phyloP scores from a whole-genome alignment of 2,888 invertebrate species.

The Sericinus montela region DNA sequence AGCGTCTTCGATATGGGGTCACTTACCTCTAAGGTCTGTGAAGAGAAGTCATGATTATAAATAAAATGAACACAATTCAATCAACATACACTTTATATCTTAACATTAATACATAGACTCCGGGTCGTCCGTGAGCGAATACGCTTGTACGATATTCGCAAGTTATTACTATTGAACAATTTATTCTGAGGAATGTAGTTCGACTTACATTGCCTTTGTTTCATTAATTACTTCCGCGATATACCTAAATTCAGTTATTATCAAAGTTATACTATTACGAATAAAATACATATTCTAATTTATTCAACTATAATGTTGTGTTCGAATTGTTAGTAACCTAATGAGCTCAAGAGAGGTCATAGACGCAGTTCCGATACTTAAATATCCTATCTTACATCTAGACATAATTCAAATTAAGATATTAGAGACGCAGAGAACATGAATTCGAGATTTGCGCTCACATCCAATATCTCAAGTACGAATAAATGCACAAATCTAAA shows the following conservation, averaged over 20 bases:
- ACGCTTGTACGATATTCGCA: slow-evolving; percentile 11
- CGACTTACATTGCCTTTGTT: slow-evolving; percentile 58
- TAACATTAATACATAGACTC: slow-evolving; percentile 68
- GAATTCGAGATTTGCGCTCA: slow-evolving; percentile 6
- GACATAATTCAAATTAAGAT: slow-evolving; percentile 25
- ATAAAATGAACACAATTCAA: slow-evolving; percentile 76
- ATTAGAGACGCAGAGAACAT: slow-evolving; percentile 18
- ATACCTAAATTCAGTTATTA: slow-evolving; percentile 46
- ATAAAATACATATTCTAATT: slow-evolving; percentile 45
- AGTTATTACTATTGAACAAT: slow-evolving; percentile 45
- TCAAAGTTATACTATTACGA: slow-evolving; percentile 43
- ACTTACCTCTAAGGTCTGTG: slow-evolving; percentile 72
- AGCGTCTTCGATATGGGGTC: slow-evolving; percentile 38
- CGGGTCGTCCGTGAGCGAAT: slow-evolving; percentile 44
- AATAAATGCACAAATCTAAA: slow-evolving; percentile 7
- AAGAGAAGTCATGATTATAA: slow-evolving; percentile 70
- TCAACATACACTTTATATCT: slow-evolving; percentile 79
- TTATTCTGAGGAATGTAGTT: slow-evolving; percentile 55
- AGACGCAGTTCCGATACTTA: slow-evolving; percentile 24
- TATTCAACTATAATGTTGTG: slow-evolving; percentile 29
- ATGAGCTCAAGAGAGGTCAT: slow-evolving; percentile 31
- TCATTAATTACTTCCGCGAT: slow-evolving; percentile 35
- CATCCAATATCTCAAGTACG: background rate
- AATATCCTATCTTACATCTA: slow-evolving; percentile 35
- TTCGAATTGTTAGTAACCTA: slow-evolving; percentile 32